Evolutionary conservation across 1,140 invertebrate species (phyloP).

Genomic region (Leptopilina clavipes): DNA sequence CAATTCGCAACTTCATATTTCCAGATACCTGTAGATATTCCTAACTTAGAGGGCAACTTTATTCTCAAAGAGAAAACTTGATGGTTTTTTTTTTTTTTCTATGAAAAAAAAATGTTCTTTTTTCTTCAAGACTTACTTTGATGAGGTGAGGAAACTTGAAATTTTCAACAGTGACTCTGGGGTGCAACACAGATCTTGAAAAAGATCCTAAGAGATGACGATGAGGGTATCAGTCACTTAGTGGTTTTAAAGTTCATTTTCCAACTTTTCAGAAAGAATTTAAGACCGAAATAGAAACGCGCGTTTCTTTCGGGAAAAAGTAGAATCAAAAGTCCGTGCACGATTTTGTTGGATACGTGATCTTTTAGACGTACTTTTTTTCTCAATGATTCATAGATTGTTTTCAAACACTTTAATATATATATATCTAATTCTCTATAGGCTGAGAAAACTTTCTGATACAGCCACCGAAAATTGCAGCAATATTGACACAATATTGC

Average conservation of each 20-base stretch:
- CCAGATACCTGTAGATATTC: too few species aligned
- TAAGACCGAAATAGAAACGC: conserved; percentile 2
- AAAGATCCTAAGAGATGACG: background rate
- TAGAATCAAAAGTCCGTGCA: background rate
- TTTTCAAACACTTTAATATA: background rate
- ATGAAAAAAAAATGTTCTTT: background rate
- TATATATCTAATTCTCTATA: too few species aligned
- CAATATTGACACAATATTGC: too few species aligned
- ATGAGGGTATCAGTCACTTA: conserved; percentile 27
- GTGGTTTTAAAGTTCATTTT: conserved; percentile 23
- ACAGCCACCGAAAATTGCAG: too few species aligned
- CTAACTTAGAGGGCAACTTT: background rate
- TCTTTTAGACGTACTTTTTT: conserved; percentile 1
- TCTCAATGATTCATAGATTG: background rate
- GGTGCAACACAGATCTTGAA: conserved; percentile 11
- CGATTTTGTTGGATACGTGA: conserved; percentile 19
- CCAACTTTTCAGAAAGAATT: conserved; percentile 21
- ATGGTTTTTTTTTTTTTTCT: background rate
- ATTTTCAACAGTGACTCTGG: background rate
- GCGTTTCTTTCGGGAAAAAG: background rate
- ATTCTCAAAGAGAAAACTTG: background rate
- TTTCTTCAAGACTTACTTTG: background rate
- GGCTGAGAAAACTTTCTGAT: too few species aligned
- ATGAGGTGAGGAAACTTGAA: conserved; percentile 5
- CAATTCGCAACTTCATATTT: background rate